A percentile compares a stretch with the other conserved stretches of the same genome.
phyloP scores from a whole-genome alignment of 2,797 vertebrate species.

The Sebastes aleutianus region DNA sequence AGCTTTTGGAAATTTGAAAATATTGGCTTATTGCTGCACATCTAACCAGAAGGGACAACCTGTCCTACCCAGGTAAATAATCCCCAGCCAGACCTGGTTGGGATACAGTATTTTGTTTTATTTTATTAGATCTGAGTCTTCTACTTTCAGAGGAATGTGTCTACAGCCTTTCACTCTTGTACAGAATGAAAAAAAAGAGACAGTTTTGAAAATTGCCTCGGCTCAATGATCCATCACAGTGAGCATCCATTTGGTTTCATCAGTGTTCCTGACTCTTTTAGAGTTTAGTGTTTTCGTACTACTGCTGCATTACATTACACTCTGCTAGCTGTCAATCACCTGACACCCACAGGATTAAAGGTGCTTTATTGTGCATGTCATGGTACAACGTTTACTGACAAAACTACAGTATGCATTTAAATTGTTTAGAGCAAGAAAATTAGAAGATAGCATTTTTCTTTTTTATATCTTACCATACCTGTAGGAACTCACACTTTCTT shows the following conservation, averaged over 20 bases:
- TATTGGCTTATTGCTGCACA: background rate
- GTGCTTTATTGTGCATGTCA: background rate
- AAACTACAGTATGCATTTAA: too few species aligned
- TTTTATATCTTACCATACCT: background rate
- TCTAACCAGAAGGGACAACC: background rate
- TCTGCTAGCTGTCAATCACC: background rate
- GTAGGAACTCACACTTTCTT: background rate
- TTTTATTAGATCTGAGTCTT: background rate
- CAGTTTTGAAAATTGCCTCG: background rate
- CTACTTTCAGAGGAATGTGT: background rate
- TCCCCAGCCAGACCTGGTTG: background rate
- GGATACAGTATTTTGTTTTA: background rate
- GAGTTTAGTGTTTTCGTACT: background rate
- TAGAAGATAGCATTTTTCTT: background rate
- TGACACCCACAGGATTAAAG: background rate
- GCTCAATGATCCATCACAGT: background rate
- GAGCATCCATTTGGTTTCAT: conserved; percentile 19
- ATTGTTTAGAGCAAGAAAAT: background rate
- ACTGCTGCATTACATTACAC: background rate
- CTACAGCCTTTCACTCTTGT: background rate
- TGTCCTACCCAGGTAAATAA: background rate
- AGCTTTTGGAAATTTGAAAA: background rate
- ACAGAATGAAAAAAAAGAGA: conserved; percentile 5
- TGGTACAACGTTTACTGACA: background rate
- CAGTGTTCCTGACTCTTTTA: background rate